A percentile compares a stretch with the other conserved stretches of the same genome.
These are phyloP conservation scores for Pseudopodoces humilis DNA, from an alignment of 2,113 vertebrate species.

Conservation along the genomic window DNA sequence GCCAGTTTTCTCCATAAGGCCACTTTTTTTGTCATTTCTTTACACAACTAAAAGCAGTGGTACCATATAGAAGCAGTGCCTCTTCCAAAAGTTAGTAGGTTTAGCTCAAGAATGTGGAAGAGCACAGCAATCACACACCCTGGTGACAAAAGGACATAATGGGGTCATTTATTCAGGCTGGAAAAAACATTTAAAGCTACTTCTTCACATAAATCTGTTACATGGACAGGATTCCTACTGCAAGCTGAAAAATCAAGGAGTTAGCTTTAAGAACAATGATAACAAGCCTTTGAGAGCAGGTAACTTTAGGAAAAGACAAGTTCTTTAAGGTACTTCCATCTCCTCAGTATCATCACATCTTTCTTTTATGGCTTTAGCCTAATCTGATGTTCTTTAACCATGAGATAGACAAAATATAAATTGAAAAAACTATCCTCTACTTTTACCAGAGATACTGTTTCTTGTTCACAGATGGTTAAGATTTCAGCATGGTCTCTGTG, in stretches of 20 bases:
- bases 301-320: not conserved
- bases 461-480: not conserved
- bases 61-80: not conserved
- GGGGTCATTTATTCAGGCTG: not conserved
- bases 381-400: not conserved
- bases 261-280: not conserved
- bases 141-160: conserved; percentile 14
- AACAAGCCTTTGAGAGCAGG: not conserved
- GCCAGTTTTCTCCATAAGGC: not conserved
- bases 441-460: not conserved
- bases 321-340: not conserved
- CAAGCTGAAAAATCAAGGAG: not conserved
- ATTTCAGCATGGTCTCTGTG: not conserved
- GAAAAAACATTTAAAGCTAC: not conserved
- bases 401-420: not conserved
- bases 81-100: not conserved
- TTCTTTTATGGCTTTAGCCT: not conserved
- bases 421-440: not conserved
- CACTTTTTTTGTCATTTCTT: not conserved
- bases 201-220: not conserved
- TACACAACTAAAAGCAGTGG: not conserved
- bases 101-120: not conserved
- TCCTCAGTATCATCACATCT: not conserved
- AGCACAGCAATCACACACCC: conserved; percentile 38
- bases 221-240: not conserved